Base-by-base conservation (phyloP, 2,797 vertebrate genomes). In the Heterohyrax brucei region DNA sequence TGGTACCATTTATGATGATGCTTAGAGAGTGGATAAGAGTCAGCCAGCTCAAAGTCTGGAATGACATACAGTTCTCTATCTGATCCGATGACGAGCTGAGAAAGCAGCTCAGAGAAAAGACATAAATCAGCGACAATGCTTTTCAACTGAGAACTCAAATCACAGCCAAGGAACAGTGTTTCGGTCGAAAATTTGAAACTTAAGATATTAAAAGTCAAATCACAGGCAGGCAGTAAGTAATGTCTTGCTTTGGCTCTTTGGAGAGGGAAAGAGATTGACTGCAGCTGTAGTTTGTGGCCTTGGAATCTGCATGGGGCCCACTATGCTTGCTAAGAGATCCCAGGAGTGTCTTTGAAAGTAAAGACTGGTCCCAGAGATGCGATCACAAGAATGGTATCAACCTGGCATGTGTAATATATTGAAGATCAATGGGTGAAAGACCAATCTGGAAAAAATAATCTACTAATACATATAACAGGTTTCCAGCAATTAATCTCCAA, bases 361-460 rank as follows among this genome's bases (percentile, higher is more conserved):
- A 91, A 96, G 72, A 81, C 48, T 89, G 76, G 79, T 85, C 86
- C 86, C 87, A 90, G 87, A 91, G 94, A 77, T 96, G 90, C 93
- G 84, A 96, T 96, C 76, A 56, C 33, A 76, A 91, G 89, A 93
- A 93, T 30, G 61, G 82, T 95, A 84, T 92, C 88, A 87, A 95
- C 82, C 93, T 92, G 92, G 93, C 94, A 93, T 13, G 33, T 56
- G 48, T 84, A 94, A 61, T 39, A 79, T 53, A 70, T 12, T 94
- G 79, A 96, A 82, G 95, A 97, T 97, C 97, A 98, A 95, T 98
- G 92, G 80, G 61, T 90, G 66, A 94, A 96, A 96, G 94, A 97
- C 97, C 97, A 96, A 96, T 93, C 78, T 92, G 89, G 89, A 97
- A 96, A 97, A 95, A 98, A 96, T 95, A 93, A 96, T 92, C 95